Conservation (phyloP, 2,888 invertebrate species). For the Chalcis sispes region DNA sequence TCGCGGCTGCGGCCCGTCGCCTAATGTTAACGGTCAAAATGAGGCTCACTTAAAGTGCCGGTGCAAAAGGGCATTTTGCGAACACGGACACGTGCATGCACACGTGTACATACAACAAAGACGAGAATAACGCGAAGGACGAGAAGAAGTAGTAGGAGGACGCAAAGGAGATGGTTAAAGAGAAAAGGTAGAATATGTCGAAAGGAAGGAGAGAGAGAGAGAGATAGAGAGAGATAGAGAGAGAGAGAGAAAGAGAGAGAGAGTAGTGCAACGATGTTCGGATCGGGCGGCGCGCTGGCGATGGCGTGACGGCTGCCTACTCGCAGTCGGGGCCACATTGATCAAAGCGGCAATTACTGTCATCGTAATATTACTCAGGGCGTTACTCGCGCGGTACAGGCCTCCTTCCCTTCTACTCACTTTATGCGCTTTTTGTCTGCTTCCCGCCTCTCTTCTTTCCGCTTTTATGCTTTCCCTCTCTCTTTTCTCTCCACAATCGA, state of each 20-base stretch:
- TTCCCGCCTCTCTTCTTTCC: background rate
- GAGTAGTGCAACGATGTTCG: slow-evolving; percentile 15
- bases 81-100: slow-evolving; percentile 17
- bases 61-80: slow-evolving; percentile 50
- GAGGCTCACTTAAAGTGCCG: slow-evolving; percentile 54
- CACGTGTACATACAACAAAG: slow-evolving; percentile 4
- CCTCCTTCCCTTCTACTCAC: slow-evolving; percentile 32
- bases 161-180: background rate
- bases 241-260: slow-evolving; percentile 23
- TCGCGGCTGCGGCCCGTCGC: slow-evolving; percentile 40
- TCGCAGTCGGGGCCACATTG: slow-evolving; percentile 70
- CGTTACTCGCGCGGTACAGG: slow-evolving; percentile 66
- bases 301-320: slow-evolving; percentile 64
- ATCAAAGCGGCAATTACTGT: slow-evolving; percentile 75
- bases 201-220: too few species aligned
- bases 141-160: slow-evolving; percentile 1
- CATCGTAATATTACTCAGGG: slow-evolving; percentile 73
- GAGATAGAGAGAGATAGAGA: too few species aligned
- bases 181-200: slow-evolving; percentile 22
- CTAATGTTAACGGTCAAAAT: slow-evolving; percentile 54
- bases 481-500: slow-evolving; percentile 20
- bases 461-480: slow-evolving; percentile 29
- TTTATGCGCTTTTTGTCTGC: slow-evolving; percentile 44
- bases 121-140: slow-evolving; percentile 39
- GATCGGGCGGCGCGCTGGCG: slow-evolving; percentile 52